These are phyloP conservation scores for Diarsia brunnea DNA, from an alignment of 2,888 invertebrate genomes.

Conservation along the genomic window DNA sequence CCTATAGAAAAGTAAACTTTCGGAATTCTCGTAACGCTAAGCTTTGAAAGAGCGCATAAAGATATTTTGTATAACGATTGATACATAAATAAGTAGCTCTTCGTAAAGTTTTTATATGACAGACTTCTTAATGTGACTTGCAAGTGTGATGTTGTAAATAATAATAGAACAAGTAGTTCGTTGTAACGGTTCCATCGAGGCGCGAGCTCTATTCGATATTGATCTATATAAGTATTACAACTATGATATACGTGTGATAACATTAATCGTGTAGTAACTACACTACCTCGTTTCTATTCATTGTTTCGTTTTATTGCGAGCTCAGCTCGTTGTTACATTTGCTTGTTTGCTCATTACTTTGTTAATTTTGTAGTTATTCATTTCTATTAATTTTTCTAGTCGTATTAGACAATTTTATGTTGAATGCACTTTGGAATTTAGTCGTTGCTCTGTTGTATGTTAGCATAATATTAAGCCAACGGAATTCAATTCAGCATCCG, in stretches of 20 bases:
- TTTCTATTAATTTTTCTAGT: slow-evolving; percentile 80
- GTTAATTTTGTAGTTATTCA: slow-evolving; percentile 77
- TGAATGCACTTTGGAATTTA: slow-evolving; percentile 69
- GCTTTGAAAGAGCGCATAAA: slow-evolving; percentile 85
- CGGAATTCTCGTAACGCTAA: slow-evolving; percentile 81
- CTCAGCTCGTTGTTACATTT: slow-evolving; percentile 84
- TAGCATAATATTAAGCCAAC: slow-evolving; percentile 72
- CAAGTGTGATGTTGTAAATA: slow-evolving; percentile 90
- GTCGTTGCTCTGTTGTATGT: slow-evolving; percentile 73
- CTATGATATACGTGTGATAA: slow-evolving; percentile 83
- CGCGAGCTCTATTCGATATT: slow-evolving; percentile 73
- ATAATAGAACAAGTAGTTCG: slow-evolving; percentile 74
- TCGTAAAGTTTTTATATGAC: slow-evolving; percentile 89
- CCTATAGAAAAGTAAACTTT: slow-evolving; percentile 71
- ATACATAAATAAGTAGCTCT: slow-evolving; percentile 84
- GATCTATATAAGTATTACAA: slow-evolving; percentile 76
- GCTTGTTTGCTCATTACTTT: slow-evolving; percentile 85
- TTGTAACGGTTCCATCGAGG: slow-evolving; percentile 70
- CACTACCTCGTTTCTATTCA: slow-evolving; percentile 87
- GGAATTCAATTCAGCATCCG: slow-evolving; percentile 79
- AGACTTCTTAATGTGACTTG: slow-evolving; percentile 88
- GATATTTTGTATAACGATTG: slow-evolving; percentile 90
- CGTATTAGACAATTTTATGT: slow-evolving; percentile 79
- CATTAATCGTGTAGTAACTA: slow-evolving; percentile 88
- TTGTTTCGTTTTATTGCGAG: slow-evolving; percentile 80